Percentiles rank a stretch among this genome's conserved stretches.
These are phyloP conservation scores for Vespertilio murinus DNA, from an alignment of 2,797 vertebrate species.

Conservation along the genomic window DNA sequence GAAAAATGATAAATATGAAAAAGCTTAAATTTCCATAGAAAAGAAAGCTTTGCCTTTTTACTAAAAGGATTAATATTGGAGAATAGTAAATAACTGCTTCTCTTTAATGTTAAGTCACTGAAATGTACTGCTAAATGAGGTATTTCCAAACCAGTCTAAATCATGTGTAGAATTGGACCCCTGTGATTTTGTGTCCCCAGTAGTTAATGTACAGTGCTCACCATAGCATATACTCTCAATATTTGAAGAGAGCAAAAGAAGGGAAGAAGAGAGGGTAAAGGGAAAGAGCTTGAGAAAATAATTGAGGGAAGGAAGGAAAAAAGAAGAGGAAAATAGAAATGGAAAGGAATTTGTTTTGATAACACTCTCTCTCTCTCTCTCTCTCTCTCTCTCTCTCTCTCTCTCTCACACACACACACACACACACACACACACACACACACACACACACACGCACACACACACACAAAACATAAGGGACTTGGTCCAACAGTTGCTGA, in stretches of 20 bases:
- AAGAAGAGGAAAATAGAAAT: not conserved
- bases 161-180: not conserved
- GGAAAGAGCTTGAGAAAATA: not conserved
- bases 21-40: not conserved
- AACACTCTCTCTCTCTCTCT: too few relatives aligned
- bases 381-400: too few relatives aligned
- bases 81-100: not conserved
- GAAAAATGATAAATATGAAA: constrained; percentile 8
- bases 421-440: not conserved
- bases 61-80: not conserved
- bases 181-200: not conserved
- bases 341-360: not conserved
- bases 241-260: not conserved
- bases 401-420: too few relatives aligned
- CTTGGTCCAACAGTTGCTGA: not conserved
- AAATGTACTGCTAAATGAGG: not conserved
- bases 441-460: not conserved
- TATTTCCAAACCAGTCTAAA: not conserved
- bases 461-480: not conserved
- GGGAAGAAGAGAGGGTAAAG: not conserved
- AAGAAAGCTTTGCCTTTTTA: constrained; percentile 7
- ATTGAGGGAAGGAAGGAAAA: not conserved
- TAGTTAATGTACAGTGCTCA: not conserved
- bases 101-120: not conserved
- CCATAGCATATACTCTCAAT: rapidly evolving